phyloP scores from a whole-genome alignment of 1,140 invertebrate genomes.

The Aphis craccivora region DNA sequence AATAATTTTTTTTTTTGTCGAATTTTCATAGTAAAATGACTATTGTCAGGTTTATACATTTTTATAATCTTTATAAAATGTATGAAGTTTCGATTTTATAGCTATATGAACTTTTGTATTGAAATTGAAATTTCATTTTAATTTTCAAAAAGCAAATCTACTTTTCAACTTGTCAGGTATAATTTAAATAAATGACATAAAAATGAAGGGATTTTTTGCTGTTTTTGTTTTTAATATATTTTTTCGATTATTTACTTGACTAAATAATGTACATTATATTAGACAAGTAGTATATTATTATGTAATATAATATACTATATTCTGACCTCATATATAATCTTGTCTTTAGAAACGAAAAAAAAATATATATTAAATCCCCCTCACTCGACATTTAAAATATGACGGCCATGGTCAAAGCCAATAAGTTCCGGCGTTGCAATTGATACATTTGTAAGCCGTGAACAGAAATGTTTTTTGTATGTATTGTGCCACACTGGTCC shows the following conservation, averaged over 20 bases:
- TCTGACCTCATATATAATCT: background rate
- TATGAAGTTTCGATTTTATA: background rate
- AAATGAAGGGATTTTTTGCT: background rate
- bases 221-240: background rate
- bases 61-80: no score
- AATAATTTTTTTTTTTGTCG: background rate
- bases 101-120: background rate
- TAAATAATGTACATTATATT: background rate
- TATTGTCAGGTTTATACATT: no score
- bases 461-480: background rate
- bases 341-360: background rate
- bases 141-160: background rate
- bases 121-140: background rate
- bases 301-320: background rate
- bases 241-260: background rate
- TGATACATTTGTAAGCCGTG: background rate
- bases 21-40: background rate
- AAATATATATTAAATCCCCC: background rate
- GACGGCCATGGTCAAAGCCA: background rate
- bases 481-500: background rate
- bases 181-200: background rate
- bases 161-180: background rate
- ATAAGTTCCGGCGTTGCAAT: background rate
- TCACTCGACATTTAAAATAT: background rate
- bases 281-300: no score